phyloP scores from a whole-genome alignment of 2,113 vertebrate genomes.

The Rhinichthys klamathensis region DNA sequence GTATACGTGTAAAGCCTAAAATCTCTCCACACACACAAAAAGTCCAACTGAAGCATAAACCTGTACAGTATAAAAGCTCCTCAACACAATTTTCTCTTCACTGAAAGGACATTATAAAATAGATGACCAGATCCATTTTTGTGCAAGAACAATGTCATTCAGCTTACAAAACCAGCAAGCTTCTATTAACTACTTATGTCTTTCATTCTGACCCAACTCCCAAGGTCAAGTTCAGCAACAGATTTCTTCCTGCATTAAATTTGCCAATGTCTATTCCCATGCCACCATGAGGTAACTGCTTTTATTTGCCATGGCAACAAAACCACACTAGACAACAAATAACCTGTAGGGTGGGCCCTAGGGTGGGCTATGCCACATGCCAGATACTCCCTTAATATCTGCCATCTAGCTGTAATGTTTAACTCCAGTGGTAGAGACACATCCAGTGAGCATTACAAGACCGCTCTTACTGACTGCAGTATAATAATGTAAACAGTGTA shows the following conservation, averaged over 20 bases:
- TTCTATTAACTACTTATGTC: neutral
- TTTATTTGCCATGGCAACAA: constrained; percentile 20
- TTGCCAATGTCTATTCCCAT: neutral
- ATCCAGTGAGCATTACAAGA: constrained; percentile 32
- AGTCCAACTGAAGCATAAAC: neutral
- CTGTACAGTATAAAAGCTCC: neutral
- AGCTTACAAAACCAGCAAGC: neutral
- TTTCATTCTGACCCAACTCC: neutral
- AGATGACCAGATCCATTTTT: neutral
- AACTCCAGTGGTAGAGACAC: neutral
- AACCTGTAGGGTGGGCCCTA: constrained; percentile 10
- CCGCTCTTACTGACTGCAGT: neutral
- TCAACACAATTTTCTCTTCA: neutral
- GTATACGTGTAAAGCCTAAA: neutral
- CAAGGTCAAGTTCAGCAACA: neutral
- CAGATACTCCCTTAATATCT: constrained; percentile 15
- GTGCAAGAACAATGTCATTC: neutral
- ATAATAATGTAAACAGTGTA: constrained; percentile 27
- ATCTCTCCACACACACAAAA: neutral
- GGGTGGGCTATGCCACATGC: constrained; percentile 3
- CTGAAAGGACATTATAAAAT: neutral
- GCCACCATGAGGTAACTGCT: neutral
- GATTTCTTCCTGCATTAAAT: neutral
- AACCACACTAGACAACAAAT: constrained; percentile 16
- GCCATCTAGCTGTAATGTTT: constrained; percentile 26